Conservation (phyloP, 2,888 invertebrate species). For the Sialis lutaria region DNA sequence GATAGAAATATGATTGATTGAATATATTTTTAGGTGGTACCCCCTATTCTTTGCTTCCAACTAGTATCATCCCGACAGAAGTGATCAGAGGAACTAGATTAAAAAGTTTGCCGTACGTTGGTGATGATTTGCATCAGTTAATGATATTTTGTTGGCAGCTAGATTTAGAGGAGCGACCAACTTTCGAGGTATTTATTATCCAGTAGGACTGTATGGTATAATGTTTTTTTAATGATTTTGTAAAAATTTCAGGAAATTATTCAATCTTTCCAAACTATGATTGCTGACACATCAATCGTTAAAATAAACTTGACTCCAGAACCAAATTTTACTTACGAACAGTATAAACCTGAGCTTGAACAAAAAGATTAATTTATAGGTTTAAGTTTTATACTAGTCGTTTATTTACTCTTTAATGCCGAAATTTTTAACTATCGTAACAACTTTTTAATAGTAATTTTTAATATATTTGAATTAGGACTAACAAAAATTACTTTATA, state of each 20-base stretch:
- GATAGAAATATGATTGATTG: background rate
- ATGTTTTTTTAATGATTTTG: too few relatives aligned
- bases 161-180: constrained; percentile 63
- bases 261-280: too few relatives aligned
- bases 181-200: constrained; percentile 45
- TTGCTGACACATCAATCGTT: background rate
- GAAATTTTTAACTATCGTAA: too few relatives aligned
- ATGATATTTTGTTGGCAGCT: constrained; percentile 73
- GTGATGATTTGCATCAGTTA: constrained; percentile 64
- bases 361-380: background rate
- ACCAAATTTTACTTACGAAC: constrained; percentile 23
- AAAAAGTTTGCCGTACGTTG: constrained; percentile 54
- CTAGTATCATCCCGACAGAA: constrained; percentile 46
- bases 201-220: constrained; percentile 16
- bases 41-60: constrained; percentile 51
- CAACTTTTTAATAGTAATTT: too few relatives aligned
- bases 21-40: constrained; percentile 39
- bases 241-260: too few relatives aligned
- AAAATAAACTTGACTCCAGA: constrained; percentile 18
- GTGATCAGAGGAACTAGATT: constrained; percentile 53
- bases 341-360: constrained; percentile 17
- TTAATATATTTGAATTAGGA: too few relatives aligned
- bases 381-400: background rate
- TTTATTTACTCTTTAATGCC: too few relatives aligned
- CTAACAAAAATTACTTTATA: too few relatives aligned